phyloP scores from a whole-genome alignment of 2,888 invertebrate genomes.

The Hedya salicella region DNA sequence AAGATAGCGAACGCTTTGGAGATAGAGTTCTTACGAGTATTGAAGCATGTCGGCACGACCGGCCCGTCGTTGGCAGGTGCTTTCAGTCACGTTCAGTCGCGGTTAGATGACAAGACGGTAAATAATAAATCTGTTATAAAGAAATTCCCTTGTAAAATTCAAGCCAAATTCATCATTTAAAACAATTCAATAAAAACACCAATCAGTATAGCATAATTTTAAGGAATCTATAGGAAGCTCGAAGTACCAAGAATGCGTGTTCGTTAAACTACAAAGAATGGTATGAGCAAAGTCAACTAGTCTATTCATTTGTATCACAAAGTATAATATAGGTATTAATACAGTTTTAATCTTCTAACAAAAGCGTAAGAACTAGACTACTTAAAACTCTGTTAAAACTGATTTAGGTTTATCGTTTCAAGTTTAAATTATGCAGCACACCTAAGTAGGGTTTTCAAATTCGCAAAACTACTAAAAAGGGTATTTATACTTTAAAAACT shows the following conservation, averaged over 20 bases:
- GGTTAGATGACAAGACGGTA: conserved; percentile 62
- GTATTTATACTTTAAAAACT: conserved; percentile 16
- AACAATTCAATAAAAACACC: not conserved
- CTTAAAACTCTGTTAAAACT: conserved; percentile 24
- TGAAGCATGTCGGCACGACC: conserved; percentile 64
- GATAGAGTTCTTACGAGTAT: conserved; percentile 52
- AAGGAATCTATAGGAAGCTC: no score
- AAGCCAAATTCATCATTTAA: not conserved
- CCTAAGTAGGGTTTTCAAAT: conserved; percentile 16
- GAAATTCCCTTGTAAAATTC: not conserved
- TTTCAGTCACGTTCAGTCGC: conserved; percentile 66
- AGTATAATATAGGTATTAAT: not conserved
- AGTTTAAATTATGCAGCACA: conserved; percentile 18
- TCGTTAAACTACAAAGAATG: not conserved
- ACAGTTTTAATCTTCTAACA: not conserved
- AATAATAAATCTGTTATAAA: conserved; percentile 11
- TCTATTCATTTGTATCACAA: conserved; percentile 3
- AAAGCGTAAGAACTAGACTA: not conserved
- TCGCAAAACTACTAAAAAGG: conserved; percentile 28
- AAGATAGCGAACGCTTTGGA: conserved; percentile 49
- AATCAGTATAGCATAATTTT: conserved; percentile 2
- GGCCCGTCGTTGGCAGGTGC: conserved; percentile 66
- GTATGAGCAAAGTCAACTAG: not conserved
- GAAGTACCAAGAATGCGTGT: no score
- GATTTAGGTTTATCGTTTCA: conserved; percentile 5